Percentiles rank a stretch among this genome's conserved stretches.
Conservation (phyloP, 2,113 vertebrate genomes). For the Prionailurus viverrinus region DNA sequence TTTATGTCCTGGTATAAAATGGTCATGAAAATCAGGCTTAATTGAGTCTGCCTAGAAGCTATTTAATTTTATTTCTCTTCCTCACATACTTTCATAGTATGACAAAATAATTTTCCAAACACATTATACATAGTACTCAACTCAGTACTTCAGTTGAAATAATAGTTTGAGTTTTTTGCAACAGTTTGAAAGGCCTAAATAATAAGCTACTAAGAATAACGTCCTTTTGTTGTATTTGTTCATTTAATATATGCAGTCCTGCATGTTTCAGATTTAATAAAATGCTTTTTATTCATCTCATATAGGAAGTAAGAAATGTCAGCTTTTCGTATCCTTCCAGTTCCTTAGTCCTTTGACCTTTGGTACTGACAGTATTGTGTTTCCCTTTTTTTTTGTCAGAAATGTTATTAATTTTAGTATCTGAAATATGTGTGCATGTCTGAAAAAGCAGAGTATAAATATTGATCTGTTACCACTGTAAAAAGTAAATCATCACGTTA, state of each 20-base stretch:
- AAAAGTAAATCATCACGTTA: not conserved
- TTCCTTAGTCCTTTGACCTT: not conserved
- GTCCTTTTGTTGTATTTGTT: not conserved
- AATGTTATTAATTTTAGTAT: constrained; percentile 6
- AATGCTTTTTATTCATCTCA: not conserved
- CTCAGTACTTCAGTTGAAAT: not conserved
- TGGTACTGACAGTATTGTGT: not conserved
- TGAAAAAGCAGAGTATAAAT: not conserved
- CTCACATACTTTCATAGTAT: not conserved
- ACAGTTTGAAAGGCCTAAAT: not conserved
- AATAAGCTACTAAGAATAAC: not conserved
- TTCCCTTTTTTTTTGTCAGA: not conserved
- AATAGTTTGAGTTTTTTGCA: not conserved
- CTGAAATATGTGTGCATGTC: not conserved
- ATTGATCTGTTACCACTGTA: not conserved
- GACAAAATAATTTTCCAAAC: not conserved
- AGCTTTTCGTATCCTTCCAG: not conserved
- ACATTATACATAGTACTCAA: not conserved
- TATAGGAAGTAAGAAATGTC: not conserved
- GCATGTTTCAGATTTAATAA: not conserved
- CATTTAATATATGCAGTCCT: not conserved
- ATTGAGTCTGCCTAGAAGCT: not conserved
- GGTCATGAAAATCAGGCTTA: constrained; percentile 18
- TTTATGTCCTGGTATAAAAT: not conserved
- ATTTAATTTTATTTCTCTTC: constrained; percentile 44